Conservation (phyloP, 2,888 invertebrate genomes). For the Euproctis similis region DNA sequence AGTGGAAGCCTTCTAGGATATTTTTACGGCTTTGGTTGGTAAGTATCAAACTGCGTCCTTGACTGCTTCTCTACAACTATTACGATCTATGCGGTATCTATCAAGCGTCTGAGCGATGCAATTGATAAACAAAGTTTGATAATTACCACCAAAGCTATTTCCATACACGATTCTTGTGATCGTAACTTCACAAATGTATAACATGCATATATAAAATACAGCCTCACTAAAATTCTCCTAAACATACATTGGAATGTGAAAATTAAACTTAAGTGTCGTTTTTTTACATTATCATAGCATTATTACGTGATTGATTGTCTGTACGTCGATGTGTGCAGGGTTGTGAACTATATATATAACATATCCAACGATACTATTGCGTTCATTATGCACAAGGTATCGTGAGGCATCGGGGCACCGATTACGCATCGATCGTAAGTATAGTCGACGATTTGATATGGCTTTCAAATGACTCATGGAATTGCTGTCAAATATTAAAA, state of each 20-base stretch:
- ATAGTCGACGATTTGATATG: constrained; percentile 20
- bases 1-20: constrained; percentile 33
- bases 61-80: constrained; percentile 9
- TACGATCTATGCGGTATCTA: constrained; percentile 12
- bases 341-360: constrained; percentile 45
- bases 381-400: constrained; percentile 46
- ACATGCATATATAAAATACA: constrained; percentile 51
- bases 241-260: constrained; percentile 39
- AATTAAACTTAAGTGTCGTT: constrained; percentile 40
- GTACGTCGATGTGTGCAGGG: constrained; percentile 57
- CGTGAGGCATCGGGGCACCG: constrained; percentile 33
- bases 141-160: constrained; percentile 28
- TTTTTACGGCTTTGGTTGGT: constrained; percentile 31
- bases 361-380: constrained; percentile 35
- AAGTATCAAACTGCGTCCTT: constrained; percentile 10
- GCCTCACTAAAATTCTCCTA: constrained; percentile 40
- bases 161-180: constrained; percentile 26
- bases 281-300: constrained; percentile 35
- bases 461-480: constrained; percentile 18
- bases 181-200: constrained; percentile 45
- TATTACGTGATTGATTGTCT: constrained; percentile 48
- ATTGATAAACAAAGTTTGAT: constrained; percentile 14
- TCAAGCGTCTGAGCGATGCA: constrained; percentile 13
- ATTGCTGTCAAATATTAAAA: no score
- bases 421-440: constrained; percentile 33